phyloP scores from a whole-genome alignment of 2,797 vertebrate species.

The Craterocephalus amniculus region DNA sequence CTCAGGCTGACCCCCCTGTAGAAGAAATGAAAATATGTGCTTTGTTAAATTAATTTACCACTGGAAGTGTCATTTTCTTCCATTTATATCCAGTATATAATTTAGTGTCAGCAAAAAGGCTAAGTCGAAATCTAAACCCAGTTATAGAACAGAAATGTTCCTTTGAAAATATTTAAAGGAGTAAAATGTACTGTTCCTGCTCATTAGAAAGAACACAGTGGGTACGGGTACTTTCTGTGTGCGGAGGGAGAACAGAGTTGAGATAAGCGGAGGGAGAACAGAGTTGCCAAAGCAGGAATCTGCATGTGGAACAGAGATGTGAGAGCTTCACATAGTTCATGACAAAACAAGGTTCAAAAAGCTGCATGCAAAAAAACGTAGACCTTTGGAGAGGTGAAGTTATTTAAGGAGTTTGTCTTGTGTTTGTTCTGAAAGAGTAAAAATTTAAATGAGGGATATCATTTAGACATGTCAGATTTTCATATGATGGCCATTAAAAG shows the following conservation, averaged over 20 bases:
- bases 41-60: background rate
- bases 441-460: background rate
- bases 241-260: too few species aligned
- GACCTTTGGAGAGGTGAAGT: background rate
- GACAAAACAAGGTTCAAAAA: background rate
- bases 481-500: too few species aligned
- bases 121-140: background rate
- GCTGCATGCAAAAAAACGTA: background rate
- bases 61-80: background rate
- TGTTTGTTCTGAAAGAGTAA: background rate
- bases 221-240: conserved; percentile 21
- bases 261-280: background rate
- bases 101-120: background rate
- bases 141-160: background rate
- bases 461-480: too few species aligned
- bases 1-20: conserved; percentile 88
- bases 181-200: conserved; percentile 14
- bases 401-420: background rate
- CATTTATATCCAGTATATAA: conserved; percentile 5
- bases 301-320: conserved; percentile 9
- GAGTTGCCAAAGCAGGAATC: conserved; percentile 26
- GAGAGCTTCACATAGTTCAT: background rate
- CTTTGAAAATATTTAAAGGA: conserved; percentile 4
- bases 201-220: conserved; percentile 26
- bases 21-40: conserved; percentile 20